Evolutionary conservation across 1,140 invertebrate species (phyloP), one percentile per base, ranked within the genome.

Genomic region (Nasonia longicornis): DNA sequence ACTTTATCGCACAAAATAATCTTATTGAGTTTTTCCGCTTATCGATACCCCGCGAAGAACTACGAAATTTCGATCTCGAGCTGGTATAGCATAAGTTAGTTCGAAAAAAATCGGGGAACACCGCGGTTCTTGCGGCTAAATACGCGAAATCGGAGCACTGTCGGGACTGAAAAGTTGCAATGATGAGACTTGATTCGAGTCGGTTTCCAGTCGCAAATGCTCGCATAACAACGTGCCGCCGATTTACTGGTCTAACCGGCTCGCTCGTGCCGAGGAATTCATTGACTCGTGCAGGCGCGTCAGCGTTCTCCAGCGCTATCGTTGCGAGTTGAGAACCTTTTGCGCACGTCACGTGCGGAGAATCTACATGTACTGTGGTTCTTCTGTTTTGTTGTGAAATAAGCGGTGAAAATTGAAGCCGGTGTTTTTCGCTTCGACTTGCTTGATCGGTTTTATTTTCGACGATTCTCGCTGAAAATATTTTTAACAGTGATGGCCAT

Each of bases 261-360:
- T 80, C 26, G 6, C 35, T 12, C 20, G 3, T 69, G 42, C 22
- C 63, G 52, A 45, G 31, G 31, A 42, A 72, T 42, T 70, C 52
- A 78, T 64, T 48, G 70, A 64, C 48, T 74, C 38, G 6, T 42
- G 38, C 38, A 10, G 10, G 38, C 38, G 6, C 7, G 38, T 42
- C 29, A 26, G 14, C 16, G 7, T 35, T 67, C 26, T n/a, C 29
- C 29, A 38, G 66, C 11, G n/a, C 14, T 26, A 31, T 66, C 64
- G 6, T 16, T 20, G 22, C 14, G 11, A 79, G 79, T 80, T 80
- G 79, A 80, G 79, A 74, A 75, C 79, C 79, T 35, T 75, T 58
- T 20, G 35, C 26, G 69, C 31, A 35, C 14, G 31, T 38, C 38
- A 10, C 38, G 38, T 38, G 38, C 38, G 38, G 38, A 38, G 8